A percentile compares a stretch with the other conserved stretches of the same genome.
These are phyloP conservation scores for Ormyrus nitidulus DNA, from an alignment of 2,888 invertebrate species.

Conservation along the genomic window DNA sequence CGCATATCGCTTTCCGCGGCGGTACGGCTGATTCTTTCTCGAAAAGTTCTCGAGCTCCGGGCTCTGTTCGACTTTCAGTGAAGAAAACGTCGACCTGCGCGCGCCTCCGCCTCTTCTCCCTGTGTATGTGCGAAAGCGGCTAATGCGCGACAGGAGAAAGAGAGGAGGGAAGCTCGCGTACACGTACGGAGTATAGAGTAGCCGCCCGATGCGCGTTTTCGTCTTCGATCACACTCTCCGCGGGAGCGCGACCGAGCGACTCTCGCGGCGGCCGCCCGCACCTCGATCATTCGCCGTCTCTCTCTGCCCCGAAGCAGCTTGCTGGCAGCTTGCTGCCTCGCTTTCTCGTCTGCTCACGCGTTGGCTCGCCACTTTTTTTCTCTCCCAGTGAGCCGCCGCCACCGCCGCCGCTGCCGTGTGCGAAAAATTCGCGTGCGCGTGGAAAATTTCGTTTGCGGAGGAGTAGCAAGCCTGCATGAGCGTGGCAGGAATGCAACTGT, in stretches of 20 bases:
- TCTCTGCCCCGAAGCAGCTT: neutral
- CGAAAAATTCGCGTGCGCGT: too few species aligned
- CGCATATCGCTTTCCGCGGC: neutral
- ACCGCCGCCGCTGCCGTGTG: neutral
- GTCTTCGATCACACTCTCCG: slow-evolving; percentile 36
- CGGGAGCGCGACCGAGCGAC: neutral
- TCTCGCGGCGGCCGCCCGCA: slow-evolving; percentile 24
- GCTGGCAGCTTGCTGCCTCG: neutral
- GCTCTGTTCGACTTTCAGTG: slow-evolving; percentile 2
- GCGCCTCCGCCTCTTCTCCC: too few species aligned
- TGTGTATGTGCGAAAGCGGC: neutral
- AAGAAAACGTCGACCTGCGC: neutral
- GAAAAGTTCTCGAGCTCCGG: too few species aligned
- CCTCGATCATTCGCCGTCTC: neutral
- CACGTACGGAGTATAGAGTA: slow-evolving; percentile 4
- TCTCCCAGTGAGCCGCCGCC: neutral
- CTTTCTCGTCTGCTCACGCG: slow-evolving; percentile 45
- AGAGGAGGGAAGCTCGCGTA: neutral
- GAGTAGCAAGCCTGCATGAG: too few species aligned
- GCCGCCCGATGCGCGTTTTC: slow-evolving; percentile 31
- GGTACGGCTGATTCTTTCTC: too few species aligned
- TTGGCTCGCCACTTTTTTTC: slow-evolving; percentile 5
- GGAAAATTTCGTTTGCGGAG: too few species aligned
- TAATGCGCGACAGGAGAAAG: neutral
- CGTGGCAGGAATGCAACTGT: too few species aligned